Percentiles rank a stretch among this genome's conserved stretches.
Conservation (phyloP, 1,140 invertebrate species). For the Microplitis demolitor region DNA sequence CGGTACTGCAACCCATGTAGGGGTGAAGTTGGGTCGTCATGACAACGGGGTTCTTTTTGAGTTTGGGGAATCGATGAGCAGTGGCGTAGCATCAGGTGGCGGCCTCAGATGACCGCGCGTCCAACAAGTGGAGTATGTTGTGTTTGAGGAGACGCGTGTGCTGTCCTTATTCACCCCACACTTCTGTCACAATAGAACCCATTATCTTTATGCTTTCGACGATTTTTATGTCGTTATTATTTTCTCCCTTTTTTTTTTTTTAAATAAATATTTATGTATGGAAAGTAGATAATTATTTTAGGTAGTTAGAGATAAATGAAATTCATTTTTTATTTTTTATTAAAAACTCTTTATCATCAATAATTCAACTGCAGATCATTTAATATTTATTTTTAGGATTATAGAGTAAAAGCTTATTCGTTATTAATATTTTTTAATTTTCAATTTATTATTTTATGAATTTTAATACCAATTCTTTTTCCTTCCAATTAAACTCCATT, state of each 20-base stretch:
- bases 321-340: too few relatives aligned
- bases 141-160: conserved; percentile 2
- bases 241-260: neutral
- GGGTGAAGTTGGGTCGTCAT: conserved; percentile 49
- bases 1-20: neutral
- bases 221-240: neutral
- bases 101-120: conserved; percentile 38
- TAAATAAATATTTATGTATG: too few relatives aligned
- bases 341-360: too few relatives aligned
- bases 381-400: too few relatives aligned
- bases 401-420: too few relatives aligned
- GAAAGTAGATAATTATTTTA: too few relatives aligned
- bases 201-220: neutral
- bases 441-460: too few relatives aligned
- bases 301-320: too few relatives aligned
- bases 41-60: conserved; percentile 48
- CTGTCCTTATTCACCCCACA: neutral
- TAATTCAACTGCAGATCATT: too few relatives aligned
- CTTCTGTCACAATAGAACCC: neutral
- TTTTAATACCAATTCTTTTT: too few relatives aligned
- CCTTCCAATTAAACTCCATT: too few relatives aligned
- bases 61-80: conserved; percentile 59
- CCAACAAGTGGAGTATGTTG: conserved; percentile 54
- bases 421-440: too few relatives aligned
- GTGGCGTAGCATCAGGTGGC: conserved; percentile 59